Conservation (phyloP, 2,888 invertebrate species). For the Siphonodentalium dalli region DNA sequence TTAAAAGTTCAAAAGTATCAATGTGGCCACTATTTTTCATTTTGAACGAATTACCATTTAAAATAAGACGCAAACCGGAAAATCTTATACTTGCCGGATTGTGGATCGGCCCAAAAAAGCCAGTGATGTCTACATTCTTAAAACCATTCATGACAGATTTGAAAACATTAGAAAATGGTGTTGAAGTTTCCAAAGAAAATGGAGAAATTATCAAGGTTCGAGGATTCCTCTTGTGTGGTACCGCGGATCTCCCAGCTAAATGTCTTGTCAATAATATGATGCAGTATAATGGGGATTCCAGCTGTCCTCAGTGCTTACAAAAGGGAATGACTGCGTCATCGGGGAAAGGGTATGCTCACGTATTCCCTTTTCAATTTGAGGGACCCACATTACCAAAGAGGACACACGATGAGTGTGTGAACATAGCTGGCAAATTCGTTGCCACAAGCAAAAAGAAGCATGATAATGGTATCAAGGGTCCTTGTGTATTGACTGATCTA, state of each 20-base stretch:
- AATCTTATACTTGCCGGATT: conserved; percentile 12
- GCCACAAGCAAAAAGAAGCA: background rate
- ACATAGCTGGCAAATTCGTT: background rate
- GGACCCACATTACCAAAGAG: conserved; percentile 3
- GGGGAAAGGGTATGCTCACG: conserved; percentile 3
- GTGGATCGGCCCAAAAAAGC: conserved; percentile 14
- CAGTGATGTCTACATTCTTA: conserved; percentile 10
- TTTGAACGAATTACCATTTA: conserved; percentile 14
- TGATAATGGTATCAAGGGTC: conserved; percentile 14
- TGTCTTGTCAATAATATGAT: conserved; percentile 1
- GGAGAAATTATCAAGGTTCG: background rate
- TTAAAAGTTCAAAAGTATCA: conserved; percentile 12
- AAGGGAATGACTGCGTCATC: background rate
- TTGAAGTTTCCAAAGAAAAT: background rate
- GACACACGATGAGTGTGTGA: background rate
- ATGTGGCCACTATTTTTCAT: conserved; percentile 14
- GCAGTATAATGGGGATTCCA: conserved; percentile 3
- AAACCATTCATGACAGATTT: conserved; percentile 11
- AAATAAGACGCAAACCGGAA: conserved; percentile 5
- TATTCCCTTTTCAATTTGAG: conserved; percentile 7
- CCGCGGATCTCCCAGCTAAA: conserved; percentile 11
- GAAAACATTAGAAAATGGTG: conserved; percentile 5
- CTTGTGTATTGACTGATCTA: conserved; percentile 9
- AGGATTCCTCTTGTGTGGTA: conserved; percentile 2
- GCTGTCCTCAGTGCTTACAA: conserved; percentile 4